Conservation (phyloP, 2,888 invertebrate species). For the Plagiodera versicolora region DNA sequence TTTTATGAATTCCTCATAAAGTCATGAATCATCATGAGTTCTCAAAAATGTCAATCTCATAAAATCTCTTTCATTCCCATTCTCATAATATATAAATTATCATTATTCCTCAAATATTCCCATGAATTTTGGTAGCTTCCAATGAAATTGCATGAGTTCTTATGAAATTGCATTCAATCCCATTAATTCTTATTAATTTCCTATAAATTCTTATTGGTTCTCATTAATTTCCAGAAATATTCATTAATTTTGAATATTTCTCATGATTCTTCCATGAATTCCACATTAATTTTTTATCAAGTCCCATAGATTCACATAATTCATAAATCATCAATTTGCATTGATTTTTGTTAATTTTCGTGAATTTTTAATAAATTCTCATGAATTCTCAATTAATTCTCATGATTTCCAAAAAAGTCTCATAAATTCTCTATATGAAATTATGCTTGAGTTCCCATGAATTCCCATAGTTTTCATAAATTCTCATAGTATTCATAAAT, state of each 20-base stretch:
- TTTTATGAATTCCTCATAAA: neutral
- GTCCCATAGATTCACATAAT: neutral
- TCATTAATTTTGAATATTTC: too few species aligned
- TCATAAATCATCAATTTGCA: too few species aligned
- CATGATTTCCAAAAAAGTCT: neutral
- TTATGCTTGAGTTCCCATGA: neutral
- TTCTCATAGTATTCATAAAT: neutral
- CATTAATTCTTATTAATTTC: too few species aligned
- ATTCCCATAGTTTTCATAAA: neutral
- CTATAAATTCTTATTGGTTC: too few species aligned
- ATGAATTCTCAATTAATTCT: neutral
- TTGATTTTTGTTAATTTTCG: too few species aligned
- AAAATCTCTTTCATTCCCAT: too few species aligned
- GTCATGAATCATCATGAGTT: too few species aligned
- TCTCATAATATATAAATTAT: neutral
- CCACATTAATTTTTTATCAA: too few species aligned
- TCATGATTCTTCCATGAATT: too few species aligned
- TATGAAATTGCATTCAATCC: too few species aligned
- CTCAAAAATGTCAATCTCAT: too few species aligned
- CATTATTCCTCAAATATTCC: neutral
- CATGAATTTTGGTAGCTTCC: neutral
- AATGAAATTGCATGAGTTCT: neutral
- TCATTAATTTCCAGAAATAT: neutral
- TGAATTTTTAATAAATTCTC: neutral
- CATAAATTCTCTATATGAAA: neutral